A percentile compares a stretch with the other conserved stretches of the same genome.
These are phyloP conservation scores for Ischnura elegans DNA, from an alignment of 2,888 invertebrate genomes.

Conservation along the genomic window DNA sequence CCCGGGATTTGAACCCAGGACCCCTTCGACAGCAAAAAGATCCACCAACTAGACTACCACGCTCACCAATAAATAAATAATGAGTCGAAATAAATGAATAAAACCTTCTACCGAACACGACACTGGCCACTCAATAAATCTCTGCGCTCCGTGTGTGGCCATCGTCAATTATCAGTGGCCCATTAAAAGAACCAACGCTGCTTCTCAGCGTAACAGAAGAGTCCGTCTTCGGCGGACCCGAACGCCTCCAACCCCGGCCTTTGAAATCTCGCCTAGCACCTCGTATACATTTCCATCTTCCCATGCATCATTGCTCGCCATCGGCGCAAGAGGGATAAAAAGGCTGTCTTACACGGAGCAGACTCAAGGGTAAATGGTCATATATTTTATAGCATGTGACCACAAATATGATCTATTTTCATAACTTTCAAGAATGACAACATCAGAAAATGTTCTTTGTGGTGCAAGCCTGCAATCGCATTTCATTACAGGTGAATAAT, in stretches of 20 bases:
- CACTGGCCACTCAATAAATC: not conserved
- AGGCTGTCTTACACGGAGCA: not conserved
- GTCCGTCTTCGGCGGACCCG: not conserved
- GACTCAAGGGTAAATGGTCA: too few relatives aligned
- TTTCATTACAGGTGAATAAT: too few relatives aligned
- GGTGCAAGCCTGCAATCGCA: too few relatives aligned
- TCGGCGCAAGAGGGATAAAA: not conserved
- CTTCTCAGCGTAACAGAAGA: not conserved
- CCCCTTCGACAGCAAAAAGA: too few relatives aligned
- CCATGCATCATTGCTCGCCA: not conserved
- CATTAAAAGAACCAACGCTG: not conserved
- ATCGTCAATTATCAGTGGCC: not conserved
- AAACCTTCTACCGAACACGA: not conserved
- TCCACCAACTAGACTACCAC: too few relatives aligned
- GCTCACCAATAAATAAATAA: too few relatives aligned
- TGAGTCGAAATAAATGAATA: not conserved
- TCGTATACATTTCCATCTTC: not conserved
- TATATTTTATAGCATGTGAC: too few relatives aligned
- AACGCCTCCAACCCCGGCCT: not conserved
- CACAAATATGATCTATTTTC: too few relatives aligned
- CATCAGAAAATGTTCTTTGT: too few relatives aligned
- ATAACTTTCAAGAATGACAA: too few relatives aligned
- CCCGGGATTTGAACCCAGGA: too few relatives aligned
- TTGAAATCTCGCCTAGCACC: constrained; percentile 16
- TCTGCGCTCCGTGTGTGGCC: not conserved